Conservation (phyloP, 2,797 vertebrate species). For the Lepilemur septentrionalis region DNA sequence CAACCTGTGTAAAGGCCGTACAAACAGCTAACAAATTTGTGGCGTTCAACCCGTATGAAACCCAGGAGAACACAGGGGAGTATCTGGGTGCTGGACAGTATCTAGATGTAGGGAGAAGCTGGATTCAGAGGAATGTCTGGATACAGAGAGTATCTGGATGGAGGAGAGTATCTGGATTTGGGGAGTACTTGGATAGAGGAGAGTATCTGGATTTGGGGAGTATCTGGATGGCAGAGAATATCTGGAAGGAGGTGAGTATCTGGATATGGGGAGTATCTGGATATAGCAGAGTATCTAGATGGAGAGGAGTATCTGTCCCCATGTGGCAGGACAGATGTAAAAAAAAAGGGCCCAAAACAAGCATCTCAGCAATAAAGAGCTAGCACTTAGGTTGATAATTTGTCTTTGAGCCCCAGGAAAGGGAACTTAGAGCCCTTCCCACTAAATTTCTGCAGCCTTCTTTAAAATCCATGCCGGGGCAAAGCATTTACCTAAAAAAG, state of each 20-base stretch:
- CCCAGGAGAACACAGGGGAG: too few relatives aligned
- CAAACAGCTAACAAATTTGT: not conserved
- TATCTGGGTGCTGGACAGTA: not conserved
- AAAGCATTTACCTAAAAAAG: not conserved
- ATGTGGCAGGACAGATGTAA: rapidly evolving
- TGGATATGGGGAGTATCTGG: not conserved
- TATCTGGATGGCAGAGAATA: not conserved
- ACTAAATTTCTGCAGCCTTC: rapidly evolving
- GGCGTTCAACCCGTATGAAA: not conserved
- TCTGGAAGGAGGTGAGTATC: not conserved
- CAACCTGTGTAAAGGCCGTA: not conserved
- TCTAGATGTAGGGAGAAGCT: too few relatives aligned
- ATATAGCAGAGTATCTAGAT: not conserved
- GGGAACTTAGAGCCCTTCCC: rapidly evolving
- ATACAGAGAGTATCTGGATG: not conserved
- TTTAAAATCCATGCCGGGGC: rapidly evolving
- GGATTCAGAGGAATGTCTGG: too few relatives aligned
- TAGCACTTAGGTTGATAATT: rapidly evolving
- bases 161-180: not conserved
- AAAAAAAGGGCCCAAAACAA: rapidly evolving
- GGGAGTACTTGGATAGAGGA: rapidly evolving
- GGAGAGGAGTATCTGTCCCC: rapidly evolving
- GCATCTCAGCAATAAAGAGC: too few relatives aligned
- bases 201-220: not conserved
- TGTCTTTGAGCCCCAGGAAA: not conserved